phyloP scores from a whole-genome alignment of 2,888 invertebrate genomes.

The Crioceris asparagi region DNA sequence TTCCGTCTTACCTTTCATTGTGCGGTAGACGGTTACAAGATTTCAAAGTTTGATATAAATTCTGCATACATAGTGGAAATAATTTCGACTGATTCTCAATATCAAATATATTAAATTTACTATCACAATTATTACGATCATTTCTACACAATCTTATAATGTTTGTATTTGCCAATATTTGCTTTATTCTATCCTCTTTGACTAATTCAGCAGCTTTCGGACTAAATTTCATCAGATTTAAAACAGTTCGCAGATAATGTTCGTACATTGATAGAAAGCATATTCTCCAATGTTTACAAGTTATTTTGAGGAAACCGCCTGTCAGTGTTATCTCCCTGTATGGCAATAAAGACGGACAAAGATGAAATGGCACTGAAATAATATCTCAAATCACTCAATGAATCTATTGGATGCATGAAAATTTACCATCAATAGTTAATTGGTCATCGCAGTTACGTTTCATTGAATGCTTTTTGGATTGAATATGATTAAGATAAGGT shows the following conservation, averaged over 20 bases:
- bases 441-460: too few relatives aligned
- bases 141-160: constrained; percentile 12
- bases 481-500: too few relatives aligned
- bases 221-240: constrained; percentile 30
- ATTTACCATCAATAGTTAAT: too few relatives aligned
- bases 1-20: constrained; percentile 36
- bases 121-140: constrained; percentile 8
- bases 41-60: constrained; percentile 45
- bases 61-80: constrained; percentile 58
- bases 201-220: constrained; percentile 30
- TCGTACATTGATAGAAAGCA: constrained; percentile 41
- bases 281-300: constrained; percentile 47
- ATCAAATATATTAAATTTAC: constrained; percentile 28
- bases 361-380: constrained; percentile 41
- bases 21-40: constrained; percentile 54
- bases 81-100: constrained; percentile 37
- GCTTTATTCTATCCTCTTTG: constrained; percentile 33
- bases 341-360: constrained; percentile 44
- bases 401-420: too few relatives aligned
- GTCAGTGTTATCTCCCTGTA: constrained; percentile 42
- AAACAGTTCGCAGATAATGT: constrained; percentile 36
- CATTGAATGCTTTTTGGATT: too few relatives aligned
- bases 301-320: constrained; percentile 43
- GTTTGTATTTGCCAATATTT: constrained; percentile 29
- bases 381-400: background rate